Conservation (phyloP, 1,140 invertebrate species). For the Rhopalosiphum padi region DNA sequence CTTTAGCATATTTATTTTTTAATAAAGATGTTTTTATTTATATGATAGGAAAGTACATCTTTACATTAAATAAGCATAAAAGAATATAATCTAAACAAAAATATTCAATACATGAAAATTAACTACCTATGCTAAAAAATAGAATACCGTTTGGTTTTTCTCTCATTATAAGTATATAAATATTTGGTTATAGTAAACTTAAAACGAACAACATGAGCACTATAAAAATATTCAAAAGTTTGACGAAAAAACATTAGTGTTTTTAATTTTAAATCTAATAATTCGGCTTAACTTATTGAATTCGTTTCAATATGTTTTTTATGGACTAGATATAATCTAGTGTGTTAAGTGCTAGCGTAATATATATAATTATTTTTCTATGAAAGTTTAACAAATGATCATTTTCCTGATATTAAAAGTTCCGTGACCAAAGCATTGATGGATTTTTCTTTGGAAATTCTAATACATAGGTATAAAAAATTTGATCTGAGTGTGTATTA, state of each 20-base stretch:
- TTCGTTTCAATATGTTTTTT: background rate
- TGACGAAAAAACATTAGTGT: background rate
- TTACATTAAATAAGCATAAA: background rate
- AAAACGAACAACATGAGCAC: background rate
- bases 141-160: background rate
- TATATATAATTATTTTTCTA: background rate
- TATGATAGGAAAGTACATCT: background rate
- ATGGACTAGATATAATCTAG: background rate
- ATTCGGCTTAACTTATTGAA: background rate
- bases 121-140: background rate
- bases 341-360: background rate
- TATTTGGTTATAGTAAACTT: background rate
- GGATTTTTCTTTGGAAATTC: background rate
- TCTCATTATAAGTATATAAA: background rate
- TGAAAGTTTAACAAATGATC: background rate
- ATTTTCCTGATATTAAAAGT: background rate
- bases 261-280: background rate
- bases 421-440: background rate
- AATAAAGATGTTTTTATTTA: background rate
- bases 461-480: background rate
- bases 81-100: background rate
- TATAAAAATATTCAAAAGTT: background rate
- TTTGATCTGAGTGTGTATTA: background rate
- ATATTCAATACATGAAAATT: conserved; percentile 1
- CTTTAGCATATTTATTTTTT: background rate